Evolutionary conservation across 2,888 invertebrate genomes (phyloP).

Genomic region (Andrena dorsata): DNA sequence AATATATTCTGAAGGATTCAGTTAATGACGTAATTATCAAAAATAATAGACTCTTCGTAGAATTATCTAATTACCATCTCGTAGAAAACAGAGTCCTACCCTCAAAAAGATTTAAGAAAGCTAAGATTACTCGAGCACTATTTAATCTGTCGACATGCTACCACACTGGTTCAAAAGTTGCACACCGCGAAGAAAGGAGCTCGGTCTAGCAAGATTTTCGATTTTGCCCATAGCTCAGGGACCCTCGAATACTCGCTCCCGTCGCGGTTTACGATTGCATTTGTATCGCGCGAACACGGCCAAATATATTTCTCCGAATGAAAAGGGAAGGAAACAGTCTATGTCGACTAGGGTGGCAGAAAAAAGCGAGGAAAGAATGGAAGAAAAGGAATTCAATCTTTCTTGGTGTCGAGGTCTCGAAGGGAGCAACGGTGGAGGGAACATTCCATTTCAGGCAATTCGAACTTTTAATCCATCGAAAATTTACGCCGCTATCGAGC

Average conservation of each 20-base stretch:
- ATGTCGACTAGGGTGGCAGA: background rate
- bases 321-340: slow-evolving; percentile 25
- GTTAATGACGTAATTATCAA: no score
- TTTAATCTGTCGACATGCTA: no score
- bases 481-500: background rate
- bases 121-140: no score
- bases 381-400: slow-evolving; percentile 29
- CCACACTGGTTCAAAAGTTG: background rate
- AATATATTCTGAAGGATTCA: no score
- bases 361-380: background rate
- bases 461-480: slow-evolving; percentile 21
- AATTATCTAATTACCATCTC: no score
- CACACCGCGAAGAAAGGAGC: slow-evolving; percentile 4
- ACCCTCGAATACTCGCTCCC: background rate
- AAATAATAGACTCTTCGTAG: no score
- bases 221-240: slow-evolving; percentile 42
- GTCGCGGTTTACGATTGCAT: slow-evolving; percentile 41
- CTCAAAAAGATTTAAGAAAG: no score
- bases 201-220: slow-evolving; percentile 39
- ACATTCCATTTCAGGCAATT: slow-evolving; percentile 1
- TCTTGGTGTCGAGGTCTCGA: background rate
- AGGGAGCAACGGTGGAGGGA: background rate
- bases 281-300: slow-evolving; percentile 35
- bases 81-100: no score
- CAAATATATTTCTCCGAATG: slow-evolving; percentile 40